Base-by-base conservation (phyloP, 2,797 vertebrate genomes). In the Hipposideros larvatus region DNA sequence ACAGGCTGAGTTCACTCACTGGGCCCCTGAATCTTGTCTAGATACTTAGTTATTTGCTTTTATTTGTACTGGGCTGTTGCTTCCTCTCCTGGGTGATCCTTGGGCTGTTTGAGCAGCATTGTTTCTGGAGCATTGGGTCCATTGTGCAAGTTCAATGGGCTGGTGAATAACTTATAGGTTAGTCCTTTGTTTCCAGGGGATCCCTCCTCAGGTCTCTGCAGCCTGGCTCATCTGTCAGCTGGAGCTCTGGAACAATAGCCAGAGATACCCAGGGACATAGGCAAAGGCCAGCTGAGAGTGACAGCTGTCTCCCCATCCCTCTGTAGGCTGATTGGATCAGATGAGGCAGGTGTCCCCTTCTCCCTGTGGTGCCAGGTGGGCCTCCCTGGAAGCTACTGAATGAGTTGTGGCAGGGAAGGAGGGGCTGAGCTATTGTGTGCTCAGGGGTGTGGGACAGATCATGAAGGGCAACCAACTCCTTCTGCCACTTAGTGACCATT, bases 81-180 rank as follows among this genome's bases (percentile, higher is more conserved):
- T 80, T 63, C 31, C 21, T 78, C 77, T 97, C 66, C 90, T 11
- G 51, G 66, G 68, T 4, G 55, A 55, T 34, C 48, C 82, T 43
- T 2, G 3, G 53, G 82, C 68, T 48, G 53, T 92, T 59, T 13
- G 59, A 59, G 11, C 31, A 4, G 78, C 0, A 4, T 7, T 22
- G 18, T 82, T 94, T 94, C 78, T 82, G 77, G 85, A 68, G 75
- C 75, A 11, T 0, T 21, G 37, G 43, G 75, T 16, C 87, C 95
- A 65, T 96, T 97, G 97, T 98, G 94, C 14, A 24, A 53, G 78
- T n/a, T 95, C 90, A 90, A 5, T 68, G 87, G 70, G 46, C 87
- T 68, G 61, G 46, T 71, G 94, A 97, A 96, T 95, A 84, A 93
- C 48, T 92, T 66, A 77, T 1, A 90, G 28, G 22, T 68, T 41